Base-by-base conservation (phyloP, 2,888 invertebrate species). In the Pollenia griseotomentosa region DNA sequence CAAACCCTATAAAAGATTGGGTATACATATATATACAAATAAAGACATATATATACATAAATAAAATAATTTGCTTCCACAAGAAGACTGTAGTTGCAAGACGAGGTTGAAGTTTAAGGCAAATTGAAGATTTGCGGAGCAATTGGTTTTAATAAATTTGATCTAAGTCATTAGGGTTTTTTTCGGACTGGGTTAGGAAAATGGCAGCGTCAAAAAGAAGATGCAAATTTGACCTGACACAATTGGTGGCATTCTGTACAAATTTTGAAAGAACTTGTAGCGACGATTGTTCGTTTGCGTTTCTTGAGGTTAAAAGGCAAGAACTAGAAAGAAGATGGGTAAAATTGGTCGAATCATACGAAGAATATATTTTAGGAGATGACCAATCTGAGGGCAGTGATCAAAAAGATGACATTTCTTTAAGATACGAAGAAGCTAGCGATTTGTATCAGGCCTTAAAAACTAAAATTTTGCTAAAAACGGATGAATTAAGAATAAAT, bases 311-410 rank as follows among this genome's bases (percentile, higher is more conserved):
- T 1, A 53, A 53, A 53, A 53, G 14, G n/a, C 51, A 16, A n/a
- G 51, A 53, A 14, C n/a, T 53, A 53, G 51, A 53, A 8, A 53
- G 51, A 53, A n/a, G 51, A 51, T 59, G 61, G 61, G 40, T 33
- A 2, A 61, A 59, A 14, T 68, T 68, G 10, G 33, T 68, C 23
- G 23, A 68, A 9, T 68, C 66, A 2, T 68, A 48, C 14, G 66
- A 66, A 5, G 66, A 48, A 51, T 68, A 68, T 51, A 51, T 68
- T 1, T 10, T 68, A 33, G 33, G 51, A 14, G 14, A n/a, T 9
- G 46, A 66, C 3, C 16, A 65, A 46, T 12, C 23, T 11, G 59
- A 33, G 2, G 59, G 33, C 33, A 33, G 33, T 33, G 59, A 59
- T 16, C 44, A 44, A 2, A 42, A 65, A 11, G 44, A 65, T 42